A percentile compares a stretch with the other conserved stretches of the same genome.
These are phyloP conservation scores for Corvus hawaiiensis DNA, from an alignment of 2,113 vertebrate species.

Conservation along the genomic window DNA sequence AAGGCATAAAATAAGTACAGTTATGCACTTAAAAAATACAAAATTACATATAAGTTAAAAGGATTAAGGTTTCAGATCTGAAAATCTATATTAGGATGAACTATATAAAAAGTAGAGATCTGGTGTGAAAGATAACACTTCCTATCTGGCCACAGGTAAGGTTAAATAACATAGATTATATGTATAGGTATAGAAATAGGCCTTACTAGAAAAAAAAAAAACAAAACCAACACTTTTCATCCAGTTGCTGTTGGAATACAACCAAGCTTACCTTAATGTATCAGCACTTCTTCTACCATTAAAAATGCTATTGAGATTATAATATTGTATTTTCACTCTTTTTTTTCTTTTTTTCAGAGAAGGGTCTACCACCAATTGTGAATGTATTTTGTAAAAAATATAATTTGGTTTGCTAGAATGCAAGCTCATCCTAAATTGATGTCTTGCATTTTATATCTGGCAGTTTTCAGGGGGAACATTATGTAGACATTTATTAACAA, in stretches of 20 bases:
- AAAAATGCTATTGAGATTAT: background rate
- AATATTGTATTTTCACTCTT: background rate
- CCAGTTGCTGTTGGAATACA: background rate
- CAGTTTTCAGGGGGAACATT: background rate
- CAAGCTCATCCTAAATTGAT: background rate
- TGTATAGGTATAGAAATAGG: background rate
- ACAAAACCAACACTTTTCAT: background rate
- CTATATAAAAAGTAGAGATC: background rate
- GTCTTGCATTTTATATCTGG: background rate
- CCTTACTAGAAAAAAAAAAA: background rate
- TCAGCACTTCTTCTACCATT: background rate
- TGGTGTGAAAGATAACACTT: background rate
- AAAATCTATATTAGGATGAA: background rate
- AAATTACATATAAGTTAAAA: background rate
- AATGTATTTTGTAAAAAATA: background rate
- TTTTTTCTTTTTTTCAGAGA: rapidly evolving
- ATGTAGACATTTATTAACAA: background rate
- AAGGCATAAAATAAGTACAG: background rate
- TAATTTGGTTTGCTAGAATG: background rate
- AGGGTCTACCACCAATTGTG: background rate
- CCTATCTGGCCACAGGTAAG: background rate
- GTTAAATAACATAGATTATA: background rate
- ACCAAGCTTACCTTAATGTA: background rate
- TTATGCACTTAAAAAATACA: background rate
- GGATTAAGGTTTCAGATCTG: background rate